phyloP scores from a whole-genome alignment of 2,888 invertebrate genomes.

The Dendrolimus houi region DNA sequence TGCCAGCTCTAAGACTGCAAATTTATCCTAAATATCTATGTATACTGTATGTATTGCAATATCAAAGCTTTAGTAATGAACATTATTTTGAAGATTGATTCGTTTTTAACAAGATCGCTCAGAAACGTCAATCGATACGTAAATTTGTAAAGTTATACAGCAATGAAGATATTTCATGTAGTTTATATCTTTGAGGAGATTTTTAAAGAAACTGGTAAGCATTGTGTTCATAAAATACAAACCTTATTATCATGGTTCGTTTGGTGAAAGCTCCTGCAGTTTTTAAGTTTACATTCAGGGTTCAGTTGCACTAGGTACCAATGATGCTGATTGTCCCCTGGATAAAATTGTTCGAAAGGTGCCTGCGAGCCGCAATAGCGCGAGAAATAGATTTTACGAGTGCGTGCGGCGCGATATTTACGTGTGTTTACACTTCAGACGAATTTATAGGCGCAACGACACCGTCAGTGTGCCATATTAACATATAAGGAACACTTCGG shows the following conservation, averaged over 20 bases:
- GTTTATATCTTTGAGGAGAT: not conserved
- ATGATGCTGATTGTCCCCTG: conserved; percentile 39
- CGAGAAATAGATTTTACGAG: conserved; percentile 74
- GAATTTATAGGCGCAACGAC: conserved; percentile 74
- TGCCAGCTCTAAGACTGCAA: not conserved
- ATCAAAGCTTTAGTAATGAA: not conserved
- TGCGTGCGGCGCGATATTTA: conserved; percentile 67
- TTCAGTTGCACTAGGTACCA: conserved; percentile 3
- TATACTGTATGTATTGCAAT: not conserved
- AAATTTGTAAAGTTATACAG: not conserved
- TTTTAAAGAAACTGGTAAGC: not conserved
- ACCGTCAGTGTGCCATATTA: conserved; percentile 52
- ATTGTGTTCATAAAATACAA: too few relatives aligned
- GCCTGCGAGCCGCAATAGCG: conserved; percentile 46
- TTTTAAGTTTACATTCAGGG: not conserved
- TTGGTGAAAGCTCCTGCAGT: not conserved
- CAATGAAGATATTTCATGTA: not conserved
- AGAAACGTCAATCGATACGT: not conserved
- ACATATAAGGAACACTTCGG: conserved; percentile 46
- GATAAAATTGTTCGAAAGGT: conserved; percentile 46
- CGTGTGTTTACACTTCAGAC: conserved; percentile 70
- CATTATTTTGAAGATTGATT: not conserved
- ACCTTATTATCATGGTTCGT: too few relatives aligned
- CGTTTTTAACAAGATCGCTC: not conserved
- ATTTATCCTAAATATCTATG: not conserved